phyloP scores from a whole-genome alignment of 1,140 invertebrate species.

The Brachionus sp. region DNA sequence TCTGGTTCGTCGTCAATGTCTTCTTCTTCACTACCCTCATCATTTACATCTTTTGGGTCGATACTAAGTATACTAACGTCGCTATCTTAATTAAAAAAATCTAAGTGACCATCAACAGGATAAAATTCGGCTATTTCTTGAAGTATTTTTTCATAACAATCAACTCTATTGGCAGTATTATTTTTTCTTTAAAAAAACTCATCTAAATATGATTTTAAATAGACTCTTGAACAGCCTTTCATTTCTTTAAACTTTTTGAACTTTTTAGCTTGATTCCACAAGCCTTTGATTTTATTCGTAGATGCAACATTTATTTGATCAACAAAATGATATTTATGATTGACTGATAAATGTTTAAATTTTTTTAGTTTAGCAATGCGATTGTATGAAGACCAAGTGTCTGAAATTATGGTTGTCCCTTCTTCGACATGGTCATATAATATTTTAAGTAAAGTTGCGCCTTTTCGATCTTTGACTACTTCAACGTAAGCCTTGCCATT shows the following conservation, averaged over 20 bases:
- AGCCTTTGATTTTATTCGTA: slow-evolving; percentile 10
- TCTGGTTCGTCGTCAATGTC: not conserved
- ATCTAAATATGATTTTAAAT: slow-evolving; percentile 4
- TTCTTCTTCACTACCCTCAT: not conserved
- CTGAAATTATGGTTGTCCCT: not conserved
- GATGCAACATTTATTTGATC: not conserved
- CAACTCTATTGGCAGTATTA: not conserved
- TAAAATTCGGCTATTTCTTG: not conserved
- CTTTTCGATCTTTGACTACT: slow-evolving; percentile 5
- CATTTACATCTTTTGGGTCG: not conserved
- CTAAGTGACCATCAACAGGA: not conserved
- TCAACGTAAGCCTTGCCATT: too few species aligned
- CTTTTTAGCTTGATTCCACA: slow-evolving; percentile 7
- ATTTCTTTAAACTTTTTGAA: slow-evolving; percentile 19
- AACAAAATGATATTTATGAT: slow-evolving; percentile 12
- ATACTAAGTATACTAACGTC: not conserved
- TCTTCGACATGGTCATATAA: not conserved
- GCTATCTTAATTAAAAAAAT: not conserved
- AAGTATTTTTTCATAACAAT: not conserved
- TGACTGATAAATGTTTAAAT: not conserved
- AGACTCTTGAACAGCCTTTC: not conserved
- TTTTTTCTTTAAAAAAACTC: not conserved
- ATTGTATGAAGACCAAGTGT: slow-evolving; percentile 14
- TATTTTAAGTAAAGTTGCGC: not conserved
- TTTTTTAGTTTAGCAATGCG: not conserved